Evolutionary conservation across 2,797 vertebrate genomes (phyloP), one percentile per base, ranked within the genome.

Genomic region (Bovichtus diacanthus): DNA sequence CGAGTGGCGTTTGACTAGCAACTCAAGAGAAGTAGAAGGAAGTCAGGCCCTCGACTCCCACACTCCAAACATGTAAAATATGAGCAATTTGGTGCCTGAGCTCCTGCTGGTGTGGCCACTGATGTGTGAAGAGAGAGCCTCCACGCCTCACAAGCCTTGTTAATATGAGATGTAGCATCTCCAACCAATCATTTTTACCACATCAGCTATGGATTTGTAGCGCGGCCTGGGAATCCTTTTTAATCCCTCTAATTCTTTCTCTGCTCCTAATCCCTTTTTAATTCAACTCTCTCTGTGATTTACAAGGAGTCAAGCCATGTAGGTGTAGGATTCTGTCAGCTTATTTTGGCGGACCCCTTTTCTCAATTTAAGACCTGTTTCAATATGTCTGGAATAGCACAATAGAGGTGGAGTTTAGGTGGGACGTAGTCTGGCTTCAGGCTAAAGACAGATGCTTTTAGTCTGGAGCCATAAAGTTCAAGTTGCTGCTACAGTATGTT

Each of bases 191-290:
- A 55, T 76, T 83, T 78, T 71, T 41, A 82, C 72, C 82, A 78
- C 74, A 55, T 87, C 78, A 82, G 74, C 79, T 56, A 53, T 80
- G 89, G 86, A 90, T 91, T 90, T 87, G 81, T 79, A 43, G 75
- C 31, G 3, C 25, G 12, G 78, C 68, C 78, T 9, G 39, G 74
- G 64, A 90, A 88, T 86, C 67, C 76, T 66, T 61, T 82, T 81
- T 88, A 88, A 92, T 91, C 89, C 88, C 78, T 56, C 78, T 84
- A 82, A 87, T 87, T 84, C 81, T 70, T 83, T 78, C 54, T 74
- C 76, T 39, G 61, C 74, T 78, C 70, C 66, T 91, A 90, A 89
- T 91, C 91, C 85, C 74, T 89, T 86, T 89, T 86, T 86, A 88
- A 88, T 91, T 88, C 74, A 84, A 77, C 83, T 87, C 83, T 82